These are phyloP conservation scores for Rotaria socialis DNA, from an alignment of 2,888 invertebrate genomes.

Conservation along the genomic window DNA sequence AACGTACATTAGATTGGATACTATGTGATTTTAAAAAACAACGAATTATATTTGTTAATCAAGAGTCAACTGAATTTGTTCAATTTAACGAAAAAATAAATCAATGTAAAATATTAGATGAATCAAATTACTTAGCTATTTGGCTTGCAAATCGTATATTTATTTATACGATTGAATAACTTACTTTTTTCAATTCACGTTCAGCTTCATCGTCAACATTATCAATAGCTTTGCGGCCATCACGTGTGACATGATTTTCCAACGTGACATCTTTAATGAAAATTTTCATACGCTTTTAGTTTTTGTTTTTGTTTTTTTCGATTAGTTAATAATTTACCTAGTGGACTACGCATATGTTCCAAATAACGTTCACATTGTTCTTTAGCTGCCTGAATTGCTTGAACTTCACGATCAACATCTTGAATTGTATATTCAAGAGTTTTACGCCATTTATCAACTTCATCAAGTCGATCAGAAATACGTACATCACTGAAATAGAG, in stretches of 20 bases:
- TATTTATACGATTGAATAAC: neutral
- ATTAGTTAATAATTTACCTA: neutral
- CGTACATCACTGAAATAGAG: constrained; percentile 49
- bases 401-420: constrained; percentile 55
- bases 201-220: constrained; percentile 59
- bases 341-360: constrained; percentile 42
- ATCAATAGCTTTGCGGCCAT: constrained; percentile 57
- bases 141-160: constrained; percentile 36
- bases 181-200: constrained; percentile 57
- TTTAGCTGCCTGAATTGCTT: constrained; percentile 44
- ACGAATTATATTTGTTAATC: neutral
- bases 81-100: neutral
- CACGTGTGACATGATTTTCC: constrained; percentile 58
- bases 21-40: neutral
- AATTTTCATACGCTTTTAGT: neutral
- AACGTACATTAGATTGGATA: constrained; percentile 8
- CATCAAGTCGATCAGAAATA: constrained; percentile 58
- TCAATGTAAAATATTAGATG: neutral
- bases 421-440: constrained; percentile 57
- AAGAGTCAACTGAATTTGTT: neutral
- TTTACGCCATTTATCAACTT: constrained; percentile 59
- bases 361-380: constrained; percentile 42
- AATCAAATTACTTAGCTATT: neutral
- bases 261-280: constrained; percentile 52
- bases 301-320: neutral